Evolutionary conservation across 2,113 vertebrate genomes (phyloP), one percentile per base, ranked within the genome.

Genomic region (Zeus faber): DNA sequence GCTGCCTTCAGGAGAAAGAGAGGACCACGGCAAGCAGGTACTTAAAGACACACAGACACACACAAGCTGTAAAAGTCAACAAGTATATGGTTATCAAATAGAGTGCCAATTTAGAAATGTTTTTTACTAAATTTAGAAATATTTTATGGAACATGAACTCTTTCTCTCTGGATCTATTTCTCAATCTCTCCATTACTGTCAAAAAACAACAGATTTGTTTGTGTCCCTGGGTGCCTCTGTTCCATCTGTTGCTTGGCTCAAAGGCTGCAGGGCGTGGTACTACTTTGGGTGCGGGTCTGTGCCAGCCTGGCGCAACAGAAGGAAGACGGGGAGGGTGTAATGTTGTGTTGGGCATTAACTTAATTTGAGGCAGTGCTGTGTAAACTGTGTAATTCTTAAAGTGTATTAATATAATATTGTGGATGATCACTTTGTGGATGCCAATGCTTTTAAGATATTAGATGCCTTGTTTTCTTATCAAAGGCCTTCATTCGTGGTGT

Each of bases 1-100:
- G 82, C 93, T 45, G 91, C 92, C 14, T 93, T 94, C 88, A 82
- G 62, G 49, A 53, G 69, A 40, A 94, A 92, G 77, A 85, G 93
- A 81, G 91, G 76, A 70, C 89, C 74, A 0, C 69, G 91, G 6
- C 93, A 90, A 87, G 88, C 89, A 82, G 89, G 90, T 88, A 85
- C 31, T 46, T 49, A 50, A 20, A 9, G 1, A 39, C 50, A 62
- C 10, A 46, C 48, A 43, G 51, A 48, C 13, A 37, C 21, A 54
- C 26, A 62, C n/a, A 11, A n/a, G n/a, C n/a, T n/a, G n/a, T n/a
- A n/a, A n/a, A n/a, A n/a, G n/a, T n/a, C n/a, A n/a, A n/a, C n/a
- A n/a, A n/a, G n/a, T n/a, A n/a, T n/a, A n/a, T n/a, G n/a, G n/a
- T n/a, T n/a, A n/a, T n/a, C n/a, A n/a, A n/a, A n/a, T n/a, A n/a